Percentiles rank a stretch among this genome's conserved stretches.
These are phyloP conservation scores for Siphonodentalium dalli DNA, from an alignment of 2,888 invertebrate genomes.

Conservation along the genomic window DNA sequence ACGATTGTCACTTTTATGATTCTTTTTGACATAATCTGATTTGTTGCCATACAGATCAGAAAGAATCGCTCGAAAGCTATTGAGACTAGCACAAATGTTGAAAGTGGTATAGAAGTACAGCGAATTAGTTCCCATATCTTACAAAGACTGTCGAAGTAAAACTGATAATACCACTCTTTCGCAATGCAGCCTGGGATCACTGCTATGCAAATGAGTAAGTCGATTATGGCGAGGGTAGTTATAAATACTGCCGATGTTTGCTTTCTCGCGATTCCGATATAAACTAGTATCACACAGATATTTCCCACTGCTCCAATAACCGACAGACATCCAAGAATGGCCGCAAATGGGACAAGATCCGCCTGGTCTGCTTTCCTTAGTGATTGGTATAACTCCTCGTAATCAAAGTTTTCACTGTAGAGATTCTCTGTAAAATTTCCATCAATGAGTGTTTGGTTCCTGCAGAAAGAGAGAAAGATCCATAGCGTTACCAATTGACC, in stretches of 20 bases:
- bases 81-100: conserved; percentile 35
- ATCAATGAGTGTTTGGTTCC: no score
- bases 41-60: conserved; percentile 34
- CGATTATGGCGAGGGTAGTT: conserved; percentile 34
- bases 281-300: conserved; percentile 26
- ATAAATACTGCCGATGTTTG: conserved; percentile 34
- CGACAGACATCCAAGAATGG: conserved; percentile 10
- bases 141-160: conserved; percentile 31
- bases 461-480: no score
- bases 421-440: no score
- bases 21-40: background rate
- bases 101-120: conserved; percentile 31
- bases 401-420: background rate
- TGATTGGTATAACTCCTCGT: background rate
- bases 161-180: conserved; percentile 28
- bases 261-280: conserved; percentile 8
- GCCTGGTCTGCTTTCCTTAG: background rate
- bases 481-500: no score
- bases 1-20: conserved; percentile 17
- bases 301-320: conserved; percentile 26
- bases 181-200: conserved; percentile 35
- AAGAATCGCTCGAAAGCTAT: conserved; percentile 42
- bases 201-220: conserved; percentile 33
- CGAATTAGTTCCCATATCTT: conserved; percentile 31
- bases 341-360: conserved; percentile 4